Percentiles rank a stretch among this genome's conserved stretches.
Conservation (phyloP, 2,113 vertebrate genomes). For the Oreochromis niloticus region DNA sequence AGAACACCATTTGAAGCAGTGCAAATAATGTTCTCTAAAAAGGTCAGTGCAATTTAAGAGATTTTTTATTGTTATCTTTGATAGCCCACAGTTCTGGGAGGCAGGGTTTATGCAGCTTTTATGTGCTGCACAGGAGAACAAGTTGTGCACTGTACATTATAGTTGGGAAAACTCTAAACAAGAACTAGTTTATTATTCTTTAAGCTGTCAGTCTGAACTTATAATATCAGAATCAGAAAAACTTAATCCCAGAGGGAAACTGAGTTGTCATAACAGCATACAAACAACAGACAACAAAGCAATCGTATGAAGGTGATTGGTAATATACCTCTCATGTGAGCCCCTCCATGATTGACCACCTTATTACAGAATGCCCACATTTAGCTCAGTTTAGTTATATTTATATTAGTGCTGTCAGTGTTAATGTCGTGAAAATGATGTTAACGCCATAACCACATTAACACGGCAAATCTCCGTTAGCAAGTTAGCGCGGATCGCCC, state of each 20-base stretch:
- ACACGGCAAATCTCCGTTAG: neutral
- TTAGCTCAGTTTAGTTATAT: neutral
- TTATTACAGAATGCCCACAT: neutral
- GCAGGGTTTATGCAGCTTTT: neutral
- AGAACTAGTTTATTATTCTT: neutral
- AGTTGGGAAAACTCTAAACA: neutral
- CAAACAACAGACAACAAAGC: neutral
- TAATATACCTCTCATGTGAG: neutral
- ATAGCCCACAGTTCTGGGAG: constrained; percentile 20
- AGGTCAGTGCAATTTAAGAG: constrained; percentile 69
- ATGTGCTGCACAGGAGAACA: constrained; percentile 11
- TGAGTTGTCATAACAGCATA: too few species aligned
- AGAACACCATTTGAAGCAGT: constrained; percentile 31
- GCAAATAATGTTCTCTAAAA: constrained; percentile 58
- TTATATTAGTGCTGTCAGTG: neutral
- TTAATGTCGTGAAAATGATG: neutral
- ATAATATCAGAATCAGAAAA: too few species aligned
- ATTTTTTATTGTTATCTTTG: constrained; percentile 58
- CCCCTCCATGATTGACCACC: neutral
- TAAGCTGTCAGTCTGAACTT: neutral
- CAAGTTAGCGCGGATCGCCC: fast-evolving
- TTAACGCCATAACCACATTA: neutral
- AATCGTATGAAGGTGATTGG: neutral
- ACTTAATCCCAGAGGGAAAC: too few species aligned
- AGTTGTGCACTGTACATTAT: neutral